Percentiles rank a stretch among this genome's conserved stretches.
Evolutionary conservation across 2,797 vertebrate genomes (phyloP).

Genomic region (Oryzias sinensis): DNA sequence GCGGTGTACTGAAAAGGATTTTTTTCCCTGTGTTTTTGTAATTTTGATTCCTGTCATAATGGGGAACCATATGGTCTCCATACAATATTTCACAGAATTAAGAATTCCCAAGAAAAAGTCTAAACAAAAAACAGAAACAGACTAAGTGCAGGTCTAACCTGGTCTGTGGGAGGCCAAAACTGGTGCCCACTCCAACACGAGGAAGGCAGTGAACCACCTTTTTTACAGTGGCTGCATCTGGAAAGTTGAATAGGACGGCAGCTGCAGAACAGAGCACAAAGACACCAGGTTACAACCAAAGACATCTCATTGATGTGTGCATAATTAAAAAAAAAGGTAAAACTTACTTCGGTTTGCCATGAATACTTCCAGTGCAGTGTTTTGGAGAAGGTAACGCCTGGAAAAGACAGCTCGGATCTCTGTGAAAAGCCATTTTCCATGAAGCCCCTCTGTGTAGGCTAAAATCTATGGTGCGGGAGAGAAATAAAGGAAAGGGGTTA

Average conservation of each 20-base stretch:
- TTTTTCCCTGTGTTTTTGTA: too few species aligned
- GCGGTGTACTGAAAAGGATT: too few species aligned
- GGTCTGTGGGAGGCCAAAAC: conserved; percentile 94
- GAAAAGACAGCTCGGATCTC: conserved; percentile 95
- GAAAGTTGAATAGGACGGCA: conserved; percentile 96
- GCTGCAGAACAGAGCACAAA: conserved; percentile 71
- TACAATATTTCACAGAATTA: too few species aligned
- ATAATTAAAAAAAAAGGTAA: background rate
- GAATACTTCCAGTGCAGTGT: conserved; percentile 95
- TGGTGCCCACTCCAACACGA: conserved; percentile 94
- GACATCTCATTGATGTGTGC: background rate
- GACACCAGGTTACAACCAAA: conserved; percentile 3
- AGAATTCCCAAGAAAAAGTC: background rate
- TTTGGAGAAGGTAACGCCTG: conserved; percentile 94
- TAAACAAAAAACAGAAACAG: background rate
- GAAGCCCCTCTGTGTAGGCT: conserved; percentile 91
- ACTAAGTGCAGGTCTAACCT: conserved; percentile 73
- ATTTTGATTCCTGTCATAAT: too few species aligned
- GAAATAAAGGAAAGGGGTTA: background rate
- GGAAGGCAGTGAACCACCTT: conserved; percentile 95
- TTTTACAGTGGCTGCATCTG: conserved; percentile 90
- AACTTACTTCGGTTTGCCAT: conserved; percentile 94
- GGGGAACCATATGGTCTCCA: too few species aligned
- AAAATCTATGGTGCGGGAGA: conserved; percentile 80
- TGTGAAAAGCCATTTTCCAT: conserved; percentile 97